Evolutionary conservation across 1,140 invertebrate genomes (phyloP), one percentile per base, ranked within the genome.

Genomic region (Acromyrmex echinatior): DNA sequence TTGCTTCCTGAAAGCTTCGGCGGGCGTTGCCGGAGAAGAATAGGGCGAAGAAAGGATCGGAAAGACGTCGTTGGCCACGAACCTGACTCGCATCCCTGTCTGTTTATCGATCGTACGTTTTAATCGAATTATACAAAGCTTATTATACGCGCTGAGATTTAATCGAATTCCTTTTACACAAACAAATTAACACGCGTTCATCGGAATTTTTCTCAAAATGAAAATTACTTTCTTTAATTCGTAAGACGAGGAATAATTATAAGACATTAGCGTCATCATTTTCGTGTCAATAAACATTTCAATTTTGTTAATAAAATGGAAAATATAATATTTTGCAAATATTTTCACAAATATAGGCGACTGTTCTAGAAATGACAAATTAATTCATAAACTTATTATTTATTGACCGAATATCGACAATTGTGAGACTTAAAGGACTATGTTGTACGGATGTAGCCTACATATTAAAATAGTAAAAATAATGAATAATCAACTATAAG

Each of bases 371-470:
- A 60, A 62, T 3, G 31, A 35, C 3, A 39, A 66, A 66, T 4
- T 77, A 45, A 77, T 76, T 76, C 28, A 31, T 60, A 25, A 21
- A 16, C n/a, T 58, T 74, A 35, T 16, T 12, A 74, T 58, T 74
- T 66, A 39, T n/a, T 66, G 3, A 25, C 25, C 12, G 14, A 31
- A 63, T 51, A 25, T 77, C 7, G n/a, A 45, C 18, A 77, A 35
- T 35, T 35, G 31, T 35, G 6, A 77, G 82, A 93, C 90, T 93
- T 93, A 74, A 93, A 90, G 58, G 88, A 89, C 60, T 86, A 88
- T 73, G 63, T 68, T 39, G 78, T 78, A 86, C 88, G 21, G 79
- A 80, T 89, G 81, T 87, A 88, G 77, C 77, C 87, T 39, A 31
- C 1, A 12, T 49, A 35, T 25, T 77, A 62, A 51, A 25, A 62